These are phyloP conservation scores for Elanoides forficatus DNA, from an alignment of 2,113 vertebrate species.

Conservation along the genomic window DNA sequence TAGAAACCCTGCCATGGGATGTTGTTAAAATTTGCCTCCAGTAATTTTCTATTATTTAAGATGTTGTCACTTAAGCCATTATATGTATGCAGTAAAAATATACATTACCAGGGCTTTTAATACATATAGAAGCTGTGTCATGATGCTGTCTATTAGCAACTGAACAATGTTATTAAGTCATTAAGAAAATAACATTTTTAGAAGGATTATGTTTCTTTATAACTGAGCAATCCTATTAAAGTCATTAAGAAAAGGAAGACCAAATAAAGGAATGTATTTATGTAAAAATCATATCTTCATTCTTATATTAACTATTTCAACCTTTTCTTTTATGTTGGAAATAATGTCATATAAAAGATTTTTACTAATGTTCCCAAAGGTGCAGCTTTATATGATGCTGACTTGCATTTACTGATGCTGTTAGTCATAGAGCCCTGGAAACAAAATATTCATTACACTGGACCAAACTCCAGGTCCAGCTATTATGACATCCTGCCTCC, in stretches of 20 bases:
- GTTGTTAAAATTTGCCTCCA: constrained; percentile 9
- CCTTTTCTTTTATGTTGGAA: not conserved
- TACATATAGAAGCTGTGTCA: not conserved
- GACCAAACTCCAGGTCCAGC: not conserved
- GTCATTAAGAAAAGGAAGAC: not conserved
- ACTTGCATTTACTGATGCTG: not conserved
- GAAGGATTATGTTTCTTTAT: not conserved
- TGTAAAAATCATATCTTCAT: not conserved
- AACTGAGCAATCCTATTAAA: not conserved
- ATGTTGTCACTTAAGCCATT: not conserved
- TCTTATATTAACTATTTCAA: not conserved
- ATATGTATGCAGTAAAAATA: not conserved
- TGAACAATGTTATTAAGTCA: not conserved
- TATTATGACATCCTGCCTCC: not conserved
- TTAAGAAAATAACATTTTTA: not conserved
- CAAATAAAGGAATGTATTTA: not conserved
- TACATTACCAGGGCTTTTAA: not conserved
- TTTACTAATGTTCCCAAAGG: not conserved
- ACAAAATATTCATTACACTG: not conserved
- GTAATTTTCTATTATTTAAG: constrained; percentile 16
- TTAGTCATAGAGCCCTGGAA: not conserved
- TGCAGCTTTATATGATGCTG: not conserved
- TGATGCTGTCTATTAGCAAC: not conserved
- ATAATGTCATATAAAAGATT: not conserved
- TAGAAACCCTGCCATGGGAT: not conserved